Evolutionary conservation across 2,888 invertebrate genomes (phyloP), one percentile per base, ranked within the genome.

Genomic region (Isotomurus palustris): DNA sequence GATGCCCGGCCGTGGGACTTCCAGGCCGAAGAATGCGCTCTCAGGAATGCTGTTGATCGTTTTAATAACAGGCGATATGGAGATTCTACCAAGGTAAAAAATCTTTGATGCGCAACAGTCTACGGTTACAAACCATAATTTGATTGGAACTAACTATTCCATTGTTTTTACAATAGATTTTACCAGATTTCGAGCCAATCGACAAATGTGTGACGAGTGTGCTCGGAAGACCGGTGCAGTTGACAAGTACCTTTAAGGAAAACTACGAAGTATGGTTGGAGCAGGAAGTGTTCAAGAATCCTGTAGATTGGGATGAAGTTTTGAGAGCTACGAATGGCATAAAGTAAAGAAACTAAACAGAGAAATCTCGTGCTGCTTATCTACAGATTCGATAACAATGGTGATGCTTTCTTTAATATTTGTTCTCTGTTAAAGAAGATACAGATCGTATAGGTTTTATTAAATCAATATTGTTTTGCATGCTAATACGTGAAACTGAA

Each of bases 1-100:
- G 95, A 97, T 78, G 95, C 95, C 0, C 82, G 94, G 60, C 96
- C 96, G 1, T 96, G 95, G 95, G 96, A 99, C 76, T 97, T 92
- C 72, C 83, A 99, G 78, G 92, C 91, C 29, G 97, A 99, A 75
- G 99, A 99, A 75, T 93, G 94, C 76, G 87, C 92, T 12, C 78
- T 99, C 57, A 83, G 96, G 62, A 87, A 89, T 0, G 91, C 90
- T 66, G 96, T 99, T 2, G 97, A 99, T 78, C 83, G 92, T 59
- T 99, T 99, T 73, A 97, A 99, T 76, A 86, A 88, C 73, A 83
- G 97, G 22, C 82, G 97, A 64, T 97, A 99, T 75, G 83, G 83
- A 24, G 79, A 80, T 25, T 67, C 68, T 32, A 66, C 64, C 32
- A 70, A 68, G 65, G 71, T 68, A 62, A 56, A n/a, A n/a, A n/a